Percentiles rank a stretch among this genome's conserved stretches.
phyloP scores from a whole-genome alignment of 2,113 vertebrate species.

The Anseranas semipalmata region DNA sequence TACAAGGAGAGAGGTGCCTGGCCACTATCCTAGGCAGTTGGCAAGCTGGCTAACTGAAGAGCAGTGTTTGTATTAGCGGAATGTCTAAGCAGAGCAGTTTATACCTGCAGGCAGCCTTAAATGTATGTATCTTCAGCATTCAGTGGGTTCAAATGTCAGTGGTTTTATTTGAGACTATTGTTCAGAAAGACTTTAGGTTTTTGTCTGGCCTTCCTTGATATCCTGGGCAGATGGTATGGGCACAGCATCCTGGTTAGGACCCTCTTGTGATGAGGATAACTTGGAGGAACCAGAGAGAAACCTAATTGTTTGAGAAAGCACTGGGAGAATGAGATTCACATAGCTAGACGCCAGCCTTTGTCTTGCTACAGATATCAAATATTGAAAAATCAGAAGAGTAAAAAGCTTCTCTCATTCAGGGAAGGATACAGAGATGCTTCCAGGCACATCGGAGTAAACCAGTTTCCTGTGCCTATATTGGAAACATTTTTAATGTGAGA shows the following conservation, averaged over 20 bases:
- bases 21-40: accelerated
- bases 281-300: background rate
- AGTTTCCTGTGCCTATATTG: background rate
- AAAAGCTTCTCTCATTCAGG: background rate
- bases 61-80: background rate
- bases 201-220: background rate
- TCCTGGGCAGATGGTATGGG: background rate
- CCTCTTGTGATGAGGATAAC: background rate
- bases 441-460: background rate
- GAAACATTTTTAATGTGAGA: background rate
- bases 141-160: background rate
- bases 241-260: background rate
- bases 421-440: background rate
- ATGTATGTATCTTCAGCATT: background rate
- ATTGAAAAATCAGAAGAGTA: background rate
- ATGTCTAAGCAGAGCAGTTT: background rate
- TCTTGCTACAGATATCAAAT: background rate
- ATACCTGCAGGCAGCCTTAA: background rate
- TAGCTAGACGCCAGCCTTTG: background rate
- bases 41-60: background rate
- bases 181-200: background rate
- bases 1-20: background rate
- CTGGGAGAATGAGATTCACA: background rate
- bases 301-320: background rate
- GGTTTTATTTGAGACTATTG: background rate